Evolutionary conservation across 1,140 invertebrate genomes (phyloP), one percentile per base, ranked within the genome.

Genomic region (Saccostrea echinata): DNA sequence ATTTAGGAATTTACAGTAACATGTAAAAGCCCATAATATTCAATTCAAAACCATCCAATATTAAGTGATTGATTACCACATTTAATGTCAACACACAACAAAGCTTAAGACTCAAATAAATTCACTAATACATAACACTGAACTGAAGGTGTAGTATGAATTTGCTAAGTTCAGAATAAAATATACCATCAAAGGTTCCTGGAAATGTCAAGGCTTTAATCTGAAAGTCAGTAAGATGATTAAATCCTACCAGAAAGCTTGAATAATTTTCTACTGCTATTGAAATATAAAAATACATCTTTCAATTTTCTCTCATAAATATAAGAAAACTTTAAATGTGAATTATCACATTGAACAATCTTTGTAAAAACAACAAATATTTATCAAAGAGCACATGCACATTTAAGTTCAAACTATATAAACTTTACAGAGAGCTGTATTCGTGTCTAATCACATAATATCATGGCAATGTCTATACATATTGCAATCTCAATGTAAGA

Each of bases 361-460:
- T 61, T 21, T 61, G 55, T 61, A 61, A 61, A 61, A 61, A 61
- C n/a, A 18, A 61, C 55, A 18, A 61, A 61, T n/a, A 61, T 21
- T 61, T 61, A 21, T 61, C 55, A 61, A 6, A 61, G 18, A 61
- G 55, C 55, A 61, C 55, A 61, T 61, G 27, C 68, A 71, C 27
- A 71, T 71, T 33, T 27, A 21, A 76, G 33, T 76, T 76, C 68
- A 76, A 76, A 76, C 68, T 30, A 24, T 30, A 18, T 76, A 27
- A 76, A 76, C 16, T 27, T 13, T 16, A 76, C 13, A 24, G 21
- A n/a, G 18, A 76, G 16, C 27, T 76, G 24, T 76, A 16, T 76
- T 76, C 24, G 9, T 30, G 30, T 30, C 68, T 76, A 76, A 76
- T 76, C 68, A 76, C 68, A 76, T 76, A 76, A 76, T 76, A 76